Evolutionary conservation across 2,888 invertebrate genomes (phyloP).

Genomic region (Ophonus ardosiacus): DNA sequence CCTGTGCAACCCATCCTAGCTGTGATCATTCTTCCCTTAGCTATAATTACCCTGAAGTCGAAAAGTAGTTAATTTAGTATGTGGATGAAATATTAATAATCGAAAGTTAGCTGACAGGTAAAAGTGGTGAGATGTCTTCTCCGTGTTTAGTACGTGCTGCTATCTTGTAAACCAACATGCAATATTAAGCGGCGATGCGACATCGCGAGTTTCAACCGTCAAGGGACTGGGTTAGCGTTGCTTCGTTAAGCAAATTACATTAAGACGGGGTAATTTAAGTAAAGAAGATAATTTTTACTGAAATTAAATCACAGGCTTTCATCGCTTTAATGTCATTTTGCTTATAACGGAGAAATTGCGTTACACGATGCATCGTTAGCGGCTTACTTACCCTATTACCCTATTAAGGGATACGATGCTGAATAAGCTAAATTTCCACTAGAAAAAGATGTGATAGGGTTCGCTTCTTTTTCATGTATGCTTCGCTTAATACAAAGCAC

Average conservation of each 20-base stretch:
- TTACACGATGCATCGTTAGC: slow-evolving; percentile 49
- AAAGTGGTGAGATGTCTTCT: neutral
- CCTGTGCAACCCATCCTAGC: too few species aligned
- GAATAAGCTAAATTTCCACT: neutral
- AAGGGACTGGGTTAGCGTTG: slow-evolving; percentile 70
- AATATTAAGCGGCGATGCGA: slow-evolving; percentile 23
- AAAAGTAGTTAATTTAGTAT: neutral
- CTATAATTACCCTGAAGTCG: too few species aligned
- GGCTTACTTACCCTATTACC: slow-evolving; percentile 4
- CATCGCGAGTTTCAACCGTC: slow-evolving; percentile 68
- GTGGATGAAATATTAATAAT: neutral
- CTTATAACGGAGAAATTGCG: slow-evolving; percentile 61
- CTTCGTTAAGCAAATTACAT: slow-evolving; percentile 71
- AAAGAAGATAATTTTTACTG: slow-evolving; percentile 70
- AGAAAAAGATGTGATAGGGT: neutral
- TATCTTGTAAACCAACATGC: slow-evolving; percentile 43
- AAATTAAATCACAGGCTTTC: slow-evolving; percentile 70
- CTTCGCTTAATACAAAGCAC: too few species aligned
- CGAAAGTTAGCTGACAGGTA: slow-evolving; percentile 11
- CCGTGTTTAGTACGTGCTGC: neutral
- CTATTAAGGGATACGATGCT: neutral
- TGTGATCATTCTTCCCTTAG: too few species aligned
- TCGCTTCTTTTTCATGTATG: neutral
- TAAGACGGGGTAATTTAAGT: slow-evolving; percentile 71
- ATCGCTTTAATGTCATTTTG: slow-evolving; percentile 61